phyloP scores from a whole-genome alignment of 2,113 vertebrate genomes.

The Odocoileus virginianus region DNA sequence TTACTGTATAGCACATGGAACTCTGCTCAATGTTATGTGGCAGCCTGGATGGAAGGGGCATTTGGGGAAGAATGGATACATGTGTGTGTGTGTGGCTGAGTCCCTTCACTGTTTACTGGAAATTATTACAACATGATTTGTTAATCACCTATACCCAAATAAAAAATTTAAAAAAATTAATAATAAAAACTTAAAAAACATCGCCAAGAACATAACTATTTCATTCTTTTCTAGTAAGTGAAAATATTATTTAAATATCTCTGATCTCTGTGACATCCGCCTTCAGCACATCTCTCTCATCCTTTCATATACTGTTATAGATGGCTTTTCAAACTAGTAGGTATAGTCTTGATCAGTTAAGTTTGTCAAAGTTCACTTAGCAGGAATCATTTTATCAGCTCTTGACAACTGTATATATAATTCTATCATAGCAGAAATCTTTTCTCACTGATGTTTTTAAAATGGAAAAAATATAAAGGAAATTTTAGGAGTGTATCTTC shows the following conservation, averaged over 20 bases:
- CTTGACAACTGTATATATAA: conserved; percentile 40
- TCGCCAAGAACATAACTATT: background rate
- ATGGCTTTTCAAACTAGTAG: too few relatives aligned
- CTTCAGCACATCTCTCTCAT: too few relatives aligned
- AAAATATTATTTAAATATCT: background rate
- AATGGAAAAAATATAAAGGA: conserved; percentile 6
- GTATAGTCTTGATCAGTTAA: too few relatives aligned
- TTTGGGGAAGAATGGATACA: too few relatives aligned
- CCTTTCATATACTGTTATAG: too few relatives aligned
- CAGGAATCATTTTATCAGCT: conserved; percentile 55
- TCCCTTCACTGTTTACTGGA: background rate
- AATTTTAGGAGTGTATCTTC: background rate
- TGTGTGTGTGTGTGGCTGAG: background rate
- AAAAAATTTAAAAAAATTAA: background rate
- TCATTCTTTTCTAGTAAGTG: background rate
- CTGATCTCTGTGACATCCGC: background rate
- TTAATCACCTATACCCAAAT: background rate
- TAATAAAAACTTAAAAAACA: background rate
- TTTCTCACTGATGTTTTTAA: conserved; percentile 27
- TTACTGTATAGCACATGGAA: too few relatives aligned
- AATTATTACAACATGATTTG: background rate
- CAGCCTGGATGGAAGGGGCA: too few relatives aligned
- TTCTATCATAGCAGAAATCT: background rate
- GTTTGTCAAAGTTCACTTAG: conserved; percentile 47
- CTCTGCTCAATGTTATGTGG: too few relatives aligned